Base-by-base conservation (phyloP, 2,113 vertebrate genomes). In the Pelecanoides urinatrix region DNA sequence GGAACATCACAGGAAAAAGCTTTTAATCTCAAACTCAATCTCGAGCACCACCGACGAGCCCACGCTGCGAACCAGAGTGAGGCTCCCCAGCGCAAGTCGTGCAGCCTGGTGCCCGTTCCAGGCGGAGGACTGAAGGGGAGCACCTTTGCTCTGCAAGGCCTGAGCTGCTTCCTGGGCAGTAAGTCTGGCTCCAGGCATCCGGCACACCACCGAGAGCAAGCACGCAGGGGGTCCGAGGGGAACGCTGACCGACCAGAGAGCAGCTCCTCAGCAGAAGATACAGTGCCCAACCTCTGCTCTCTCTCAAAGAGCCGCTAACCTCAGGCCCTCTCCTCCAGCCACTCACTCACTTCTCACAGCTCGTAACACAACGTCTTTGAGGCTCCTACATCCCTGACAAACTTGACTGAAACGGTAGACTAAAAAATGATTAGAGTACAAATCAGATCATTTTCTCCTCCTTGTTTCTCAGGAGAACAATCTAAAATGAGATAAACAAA, bases 341-440 rank as follows among this genome's bases (percentile, higher is more conserved):
- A 45, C 36, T 29, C 20, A n/a, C 32, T 56, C 20, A n/a, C 32
- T 56, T 47, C n/a, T 52, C 18, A 25, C 12, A 30, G 36, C 59
- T 72, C 3, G 0, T 11, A 45, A 45, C 15, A 32, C 38, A 16
- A 13, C 0, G 0, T 9, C 47, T 40, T 17, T 15, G 44, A 63
- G 49, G 38, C 27, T 78, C 34, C 44, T 29, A 47, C 8, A 16
- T 2, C 78, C 25, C 38, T 47, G 12, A 13, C 77, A 86, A 52
- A 36, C 22, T 2, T 18, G 22, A 38, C 66, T 34, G 36, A 86
- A 86, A 40, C 0, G 0, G 17, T 6, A 45, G 25, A 56, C 58
- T 59, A 20, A 49, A 36, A 67, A 76, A 16, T 1, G 0, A 32
- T 15, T 16, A 30, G 11, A 52, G 44, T 18, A 52, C 42, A 53